Evolutionary conservation across 1,140 invertebrate species (phyloP).

Genomic region (Marisa cornuarietis): DNA sequence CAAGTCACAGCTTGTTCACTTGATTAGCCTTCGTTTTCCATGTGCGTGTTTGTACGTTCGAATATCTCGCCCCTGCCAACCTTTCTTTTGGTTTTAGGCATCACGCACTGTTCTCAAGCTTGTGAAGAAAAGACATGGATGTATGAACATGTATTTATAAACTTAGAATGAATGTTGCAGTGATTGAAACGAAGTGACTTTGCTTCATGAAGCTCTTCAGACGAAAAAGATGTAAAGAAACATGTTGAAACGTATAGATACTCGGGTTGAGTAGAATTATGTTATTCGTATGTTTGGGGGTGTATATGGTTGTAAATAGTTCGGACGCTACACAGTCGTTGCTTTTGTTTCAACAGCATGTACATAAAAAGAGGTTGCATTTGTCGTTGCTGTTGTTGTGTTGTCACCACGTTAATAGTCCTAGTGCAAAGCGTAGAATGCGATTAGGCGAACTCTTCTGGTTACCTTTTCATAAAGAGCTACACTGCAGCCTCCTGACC

Average conservation of each 20-base stretch:
- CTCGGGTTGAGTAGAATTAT: background rate
- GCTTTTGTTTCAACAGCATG: background rate
- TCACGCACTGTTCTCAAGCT: no score
- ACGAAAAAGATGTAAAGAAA: background rate
- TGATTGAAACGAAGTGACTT: slow-evolving; percentile 8
- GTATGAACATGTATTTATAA: slow-evolving; percentile 16
- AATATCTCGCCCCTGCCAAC: no score
- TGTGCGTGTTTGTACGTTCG: no score
- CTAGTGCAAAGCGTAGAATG: slow-evolving; percentile 26
- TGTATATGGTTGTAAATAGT: background rate
- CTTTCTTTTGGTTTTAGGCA: no score
- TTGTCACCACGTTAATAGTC: background rate
- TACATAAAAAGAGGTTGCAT: no score
- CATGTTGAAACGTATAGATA: background rate
- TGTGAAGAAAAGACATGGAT: background rate
- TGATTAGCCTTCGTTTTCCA: no score
- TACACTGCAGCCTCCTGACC: background rate
- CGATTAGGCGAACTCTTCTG: slow-evolving; percentile 6
- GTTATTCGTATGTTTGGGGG: background rate
- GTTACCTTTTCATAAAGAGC: background rate
- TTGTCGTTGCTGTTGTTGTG: background rate
- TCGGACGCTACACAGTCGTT: background rate
- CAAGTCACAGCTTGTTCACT: no score
- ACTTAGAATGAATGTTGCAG: background rate
- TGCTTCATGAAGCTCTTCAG: no score